Base-by-base conservation (phyloP, 1,140 invertebrate species). In the Orchesella cincta region DNA sequence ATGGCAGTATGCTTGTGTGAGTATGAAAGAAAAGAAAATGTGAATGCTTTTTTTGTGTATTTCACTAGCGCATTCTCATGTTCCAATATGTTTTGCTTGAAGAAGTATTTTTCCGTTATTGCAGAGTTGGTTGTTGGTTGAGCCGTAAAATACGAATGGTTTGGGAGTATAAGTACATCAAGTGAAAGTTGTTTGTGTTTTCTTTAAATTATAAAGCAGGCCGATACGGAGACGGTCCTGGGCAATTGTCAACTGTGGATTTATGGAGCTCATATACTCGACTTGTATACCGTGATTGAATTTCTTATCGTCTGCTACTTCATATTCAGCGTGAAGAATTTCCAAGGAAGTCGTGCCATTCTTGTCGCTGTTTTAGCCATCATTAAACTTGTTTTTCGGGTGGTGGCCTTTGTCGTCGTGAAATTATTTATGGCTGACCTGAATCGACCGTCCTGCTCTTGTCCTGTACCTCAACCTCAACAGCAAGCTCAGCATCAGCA, bases 231-330 rank as follows among this genome's bases (percentile, higher is more conserved):
- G 67, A 75, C 64, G 54, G 73, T 72, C 8, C 39, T 78, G 46
- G 77, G 77, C 34, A 78, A 78, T 64, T 78, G 77, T 72, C 77
- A 78, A 35, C 73, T 78, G 5, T 78, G 74, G 73, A 72, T 78
- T 57, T 78, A 78, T 73, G 77, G 77, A 46, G 71, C 72, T 70
- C 76, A 77, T 64, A 29, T 70, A 51, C 76, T 77, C 23, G 74
- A 73, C 34, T 35, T 77, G 52, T 77, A 77, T 72, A 74, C 76
- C n/a, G 35, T 77, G 28, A 72, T 78, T 33, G 74, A 78, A 51
- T 52, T 75, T 18, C 73, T 75, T 39, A 78, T 78, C 29, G 23
- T 75, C 36, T 18, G 75, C 18, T 78, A 78, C 39, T 20, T 23
- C 1, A 74, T 72, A 23, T 29, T 67, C 31, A 20, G 39, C 39